Evolutionary conservation across 2,888 invertebrate genomes (phyloP), one percentile per base, ranked within the genome.

Genomic region (Chironomus tentans): DNA sequence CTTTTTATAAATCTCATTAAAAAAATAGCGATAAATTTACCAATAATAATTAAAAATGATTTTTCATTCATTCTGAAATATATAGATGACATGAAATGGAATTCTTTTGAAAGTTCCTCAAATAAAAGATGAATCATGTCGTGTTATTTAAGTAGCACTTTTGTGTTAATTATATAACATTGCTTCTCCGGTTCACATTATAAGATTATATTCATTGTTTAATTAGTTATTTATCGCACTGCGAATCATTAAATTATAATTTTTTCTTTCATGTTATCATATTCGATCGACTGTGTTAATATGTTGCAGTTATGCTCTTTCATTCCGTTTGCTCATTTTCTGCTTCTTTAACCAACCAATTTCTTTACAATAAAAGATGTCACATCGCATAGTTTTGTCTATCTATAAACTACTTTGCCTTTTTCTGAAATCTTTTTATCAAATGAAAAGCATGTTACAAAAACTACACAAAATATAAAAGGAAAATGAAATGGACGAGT

Each of bases 111-210:
- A 38, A 38, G 38, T 38, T 38, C 38, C 2, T 10, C 7, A 10
- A 1, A 38, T 38, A 10, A 38, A 10, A 38, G 38, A 38, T 38
- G 38, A 38, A 10, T 38, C 10, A 10, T 38, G 38, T 38, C 10
- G 38, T 38, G 38, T 38, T 38, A 28, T 72, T 24, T 68, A 74
- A 74, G 74, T 47, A 68, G 74, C 74, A 74, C 74, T 74, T 73
- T 73, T 74, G 74, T 74, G 74, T 68, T 48, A 65, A 13, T 56
- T 21, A 24, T 74, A 10, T 47, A 46, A 28, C 6, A 74, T 74
- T 74, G 74, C 74, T 74, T 74, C 70, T 70, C 48, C n/a, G 28
- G 56, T 56, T 56, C 15, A 15, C 18, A 18, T 56, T 15, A 56
- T 38, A 38, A 38, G 38, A 38, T 56, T 56, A 56, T 56, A 7